Evolutionary conservation across 2,797 vertebrate genomes (phyloP).

Genomic region (Atherinosoma microstoma): DNA sequence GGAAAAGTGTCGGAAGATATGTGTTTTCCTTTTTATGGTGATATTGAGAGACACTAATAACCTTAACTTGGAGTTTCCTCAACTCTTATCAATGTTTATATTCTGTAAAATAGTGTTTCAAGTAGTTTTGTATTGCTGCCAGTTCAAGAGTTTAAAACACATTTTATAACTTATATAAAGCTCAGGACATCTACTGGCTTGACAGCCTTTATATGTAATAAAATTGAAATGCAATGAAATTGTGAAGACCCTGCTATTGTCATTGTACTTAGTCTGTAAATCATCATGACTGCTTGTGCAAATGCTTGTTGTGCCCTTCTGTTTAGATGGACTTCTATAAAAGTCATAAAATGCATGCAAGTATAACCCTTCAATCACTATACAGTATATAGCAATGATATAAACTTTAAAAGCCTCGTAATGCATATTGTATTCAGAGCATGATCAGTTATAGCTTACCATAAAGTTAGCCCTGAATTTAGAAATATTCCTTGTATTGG

Average conservation of each 20-base stretch:
- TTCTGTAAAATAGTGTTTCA: too few species aligned
- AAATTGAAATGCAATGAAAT: constrained; percentile 2
- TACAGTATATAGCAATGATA: constrained; percentile 4
- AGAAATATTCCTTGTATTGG: not conserved
- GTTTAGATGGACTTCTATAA: constrained; percentile 28
- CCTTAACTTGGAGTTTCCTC: too few species aligned
- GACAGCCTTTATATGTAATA: not conserved
- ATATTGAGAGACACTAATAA: too few species aligned
- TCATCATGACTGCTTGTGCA: not conserved
- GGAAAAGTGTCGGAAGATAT: not conserved
- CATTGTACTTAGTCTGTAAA: not conserved
- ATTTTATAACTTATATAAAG: too few species aligned
- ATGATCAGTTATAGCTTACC: constrained; percentile 6
- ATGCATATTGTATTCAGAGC: not conserved
- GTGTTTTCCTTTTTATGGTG: not conserved
- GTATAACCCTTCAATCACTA: constrained; percentile 1
- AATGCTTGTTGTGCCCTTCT: not conserved
- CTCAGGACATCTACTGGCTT: not conserved
- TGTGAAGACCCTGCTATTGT: not conserved
- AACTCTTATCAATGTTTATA: not conserved
- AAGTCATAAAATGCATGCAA: constrained; percentile 29
- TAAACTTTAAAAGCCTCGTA: too few species aligned
- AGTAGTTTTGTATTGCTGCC: too few species aligned
- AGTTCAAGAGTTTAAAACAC: too few species aligned
- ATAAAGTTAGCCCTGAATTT: not conserved